Conservation (phyloP, 2,113 vertebrate genomes). For the Syrmaticus mikado region DNA sequence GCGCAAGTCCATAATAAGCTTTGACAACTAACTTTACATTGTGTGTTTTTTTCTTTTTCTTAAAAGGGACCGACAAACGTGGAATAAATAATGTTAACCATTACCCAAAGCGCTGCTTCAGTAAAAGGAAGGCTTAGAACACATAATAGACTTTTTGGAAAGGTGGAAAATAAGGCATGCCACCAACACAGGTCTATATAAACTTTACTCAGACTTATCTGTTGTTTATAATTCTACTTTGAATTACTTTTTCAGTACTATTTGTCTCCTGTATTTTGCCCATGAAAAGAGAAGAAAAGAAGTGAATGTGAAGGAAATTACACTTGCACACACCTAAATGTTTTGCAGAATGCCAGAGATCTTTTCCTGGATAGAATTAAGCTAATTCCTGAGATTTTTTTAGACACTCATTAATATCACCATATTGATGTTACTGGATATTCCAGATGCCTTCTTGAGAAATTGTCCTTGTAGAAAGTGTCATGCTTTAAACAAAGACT, state of each 20-base stretch:
- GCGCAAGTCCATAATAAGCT: conserved; percentile 67
- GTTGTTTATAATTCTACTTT: neutral
- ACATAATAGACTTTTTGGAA: neutral
- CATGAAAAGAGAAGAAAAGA: neutral
- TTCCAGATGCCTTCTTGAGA: neutral
- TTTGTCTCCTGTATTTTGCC: neutral
- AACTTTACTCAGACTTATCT: neutral
- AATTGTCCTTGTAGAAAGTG: neutral
- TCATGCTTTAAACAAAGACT: neutral
- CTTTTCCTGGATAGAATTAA: neutral
- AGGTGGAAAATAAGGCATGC: neutral
- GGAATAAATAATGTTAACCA: conserved; percentile 8
- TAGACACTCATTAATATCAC: neutral
- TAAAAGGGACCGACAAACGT: conserved; percentile 15
- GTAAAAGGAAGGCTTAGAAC: neutral
- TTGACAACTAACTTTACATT: conserved; percentile 67
- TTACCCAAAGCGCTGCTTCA: neutral
- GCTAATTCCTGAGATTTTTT: neutral
- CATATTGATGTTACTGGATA: neutral
- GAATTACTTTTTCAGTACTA: neutral
- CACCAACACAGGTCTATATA: neutral
- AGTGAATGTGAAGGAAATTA: neutral
- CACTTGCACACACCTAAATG: neutral
- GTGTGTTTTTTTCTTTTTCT: too few species aligned
- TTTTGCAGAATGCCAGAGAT: neutral